A percentile compares a stretch with the other conserved stretches of the same genome.
Conservation (phyloP, 2,797 vertebrate genomes). For the Sciurus carolinensis region DNA sequence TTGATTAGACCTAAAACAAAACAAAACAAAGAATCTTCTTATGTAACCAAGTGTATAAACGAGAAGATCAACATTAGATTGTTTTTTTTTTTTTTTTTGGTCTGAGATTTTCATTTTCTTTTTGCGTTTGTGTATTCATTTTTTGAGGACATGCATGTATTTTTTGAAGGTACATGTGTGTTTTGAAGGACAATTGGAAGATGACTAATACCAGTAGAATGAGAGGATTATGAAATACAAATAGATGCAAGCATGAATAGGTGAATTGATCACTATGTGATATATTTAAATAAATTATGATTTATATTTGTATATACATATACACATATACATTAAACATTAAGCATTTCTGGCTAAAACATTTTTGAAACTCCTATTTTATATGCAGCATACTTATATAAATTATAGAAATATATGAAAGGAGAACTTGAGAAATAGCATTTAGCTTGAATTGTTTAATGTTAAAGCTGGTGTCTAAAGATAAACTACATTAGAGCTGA, state of each 20-base stretch:
- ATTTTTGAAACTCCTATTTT: conserved; percentile 46
- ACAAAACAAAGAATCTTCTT: conserved; percentile 49
- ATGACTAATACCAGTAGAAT: conserved; percentile 10
- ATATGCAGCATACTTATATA: neutral
- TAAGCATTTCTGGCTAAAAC: conserved; percentile 46
- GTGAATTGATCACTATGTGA: conserved; percentile 13
- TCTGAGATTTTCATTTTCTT: neutral
- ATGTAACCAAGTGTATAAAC: conserved; percentile 48
- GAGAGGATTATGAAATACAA: conserved; percentile 23
- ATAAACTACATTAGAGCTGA: conserved; percentile 69
- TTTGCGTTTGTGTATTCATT: neutral
- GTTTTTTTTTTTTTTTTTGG: neutral
- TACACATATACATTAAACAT: neutral
- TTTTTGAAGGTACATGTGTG: neutral
- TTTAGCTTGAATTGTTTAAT: conserved; percentile 72
- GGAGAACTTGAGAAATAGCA: conserved; percentile 51
- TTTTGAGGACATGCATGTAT: neutral
- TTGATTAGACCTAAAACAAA: conserved; percentile 44
- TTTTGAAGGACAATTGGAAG: conserved; percentile 27
- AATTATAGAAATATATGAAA: conserved; percentile 54
- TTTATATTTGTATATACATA: neutral
- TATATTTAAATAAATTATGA: conserved; percentile 24
- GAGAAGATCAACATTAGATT: neutral
- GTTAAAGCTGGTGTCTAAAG: conserved; percentile 72
- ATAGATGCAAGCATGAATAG: neutral